phyloP scores from a whole-genome alignment of 1,140 invertebrate species.

The Rhyzopertha dominica region DNA sequence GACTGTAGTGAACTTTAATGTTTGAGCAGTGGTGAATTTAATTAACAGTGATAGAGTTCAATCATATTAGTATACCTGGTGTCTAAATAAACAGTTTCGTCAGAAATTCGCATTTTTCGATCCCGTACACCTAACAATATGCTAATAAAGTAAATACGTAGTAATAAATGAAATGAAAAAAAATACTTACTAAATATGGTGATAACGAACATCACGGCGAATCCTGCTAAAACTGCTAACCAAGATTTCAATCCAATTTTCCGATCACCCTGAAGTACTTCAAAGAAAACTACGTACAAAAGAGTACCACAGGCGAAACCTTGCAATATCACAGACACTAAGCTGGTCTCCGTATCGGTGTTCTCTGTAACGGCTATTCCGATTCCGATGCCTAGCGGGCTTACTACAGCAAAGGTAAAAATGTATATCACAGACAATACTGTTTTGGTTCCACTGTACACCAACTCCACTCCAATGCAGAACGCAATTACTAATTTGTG shows the following conservation, averaged over 20 bases:
- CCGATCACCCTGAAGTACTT: constrained; percentile 56
- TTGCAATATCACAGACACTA: constrained; percentile 47
- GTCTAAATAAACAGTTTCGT: no score
- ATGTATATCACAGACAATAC: constrained; percentile 46
- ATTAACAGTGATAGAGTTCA: no score
- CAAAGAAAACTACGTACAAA: constrained; percentile 65
- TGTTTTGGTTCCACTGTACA: constrained; percentile 40
- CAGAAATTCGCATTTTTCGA: no score
- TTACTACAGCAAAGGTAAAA: constrained; percentile 50
- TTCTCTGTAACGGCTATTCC: constrained; percentile 43
- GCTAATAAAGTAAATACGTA: no score
- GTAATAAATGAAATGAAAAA: no score
- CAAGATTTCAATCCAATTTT: constrained; percentile 62
- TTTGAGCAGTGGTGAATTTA: no score
- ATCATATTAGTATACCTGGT: no score
- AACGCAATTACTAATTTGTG: constrained; percentile 59
- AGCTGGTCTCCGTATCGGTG: no score
- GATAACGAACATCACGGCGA: constrained; percentile 67
- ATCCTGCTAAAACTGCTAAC: constrained; percentile 65
- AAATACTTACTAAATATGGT: no score
- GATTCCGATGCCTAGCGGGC: constrained; percentile 52
- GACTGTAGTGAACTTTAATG: no score
- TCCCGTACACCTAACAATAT: no score
- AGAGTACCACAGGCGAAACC: constrained; percentile 61
- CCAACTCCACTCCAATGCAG: constrained; percentile 51